Evolutionary conservation across 2,797 vertebrate species (phyloP), one percentile per base, ranked within the genome.

Genomic region (Nothura maculosa): DNA sequence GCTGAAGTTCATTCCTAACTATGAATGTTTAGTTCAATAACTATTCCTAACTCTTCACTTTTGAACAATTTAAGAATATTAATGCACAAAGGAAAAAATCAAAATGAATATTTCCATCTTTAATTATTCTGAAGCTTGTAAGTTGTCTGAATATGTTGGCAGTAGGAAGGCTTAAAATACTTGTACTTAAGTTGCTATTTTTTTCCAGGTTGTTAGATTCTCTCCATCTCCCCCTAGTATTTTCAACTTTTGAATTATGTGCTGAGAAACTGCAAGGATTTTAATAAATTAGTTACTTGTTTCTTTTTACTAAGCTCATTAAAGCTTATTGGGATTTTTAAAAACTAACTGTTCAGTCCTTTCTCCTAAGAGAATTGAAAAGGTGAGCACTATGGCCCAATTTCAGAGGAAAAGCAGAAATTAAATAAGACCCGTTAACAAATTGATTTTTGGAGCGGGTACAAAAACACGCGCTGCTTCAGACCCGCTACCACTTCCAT

Each of bases 241-340:
- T 5, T 55, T 75, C 60, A 61, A 4, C 42, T 8, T 54, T 47
- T 1, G 10, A 83, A 89, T 38, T 75, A 3, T 16, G 12, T 72
- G 40, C 14, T 72, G 79, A 86, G 63, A 89, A 64, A 13, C 17
- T 2, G 1, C 30, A 87, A 80, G n/a, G 42, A 78, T 72, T 83
- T 85, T 40, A 60, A 83, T 22, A 74, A 90, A 92, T 78, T 43
- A 78, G 70, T 18, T 92, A 74, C 54, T 87, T 81, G 27, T 54
- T 22, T 83, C 32, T 82, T 77, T 92, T 52, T 60, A 47, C 28
- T 43, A 70, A 82, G 64, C 77, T 42, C 40, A 77, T 72, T 68
- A 74, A 79, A 67, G 13, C n/a, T 70, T 62, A 82, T 21, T 55
- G 8, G 38, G 14, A 86, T 57, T 52, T 86, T 13, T 66, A 81